Evolutionary conservation across 2,113 vertebrate species (phyloP).

Genomic region (Trematocara unimaculatum): DNA sequence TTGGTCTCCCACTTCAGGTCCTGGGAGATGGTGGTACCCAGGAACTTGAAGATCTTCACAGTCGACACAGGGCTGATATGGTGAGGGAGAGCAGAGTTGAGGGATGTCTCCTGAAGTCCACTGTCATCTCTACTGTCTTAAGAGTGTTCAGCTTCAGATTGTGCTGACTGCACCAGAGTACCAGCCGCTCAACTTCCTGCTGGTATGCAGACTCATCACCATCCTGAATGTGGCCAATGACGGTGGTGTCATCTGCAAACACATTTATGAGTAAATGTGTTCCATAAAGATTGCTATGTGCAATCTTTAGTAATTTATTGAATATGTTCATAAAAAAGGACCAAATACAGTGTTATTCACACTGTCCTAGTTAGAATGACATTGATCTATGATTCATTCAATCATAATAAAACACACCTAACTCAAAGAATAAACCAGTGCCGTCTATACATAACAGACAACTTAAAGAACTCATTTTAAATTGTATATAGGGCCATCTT

Average conservation of each 20-base stretch:
- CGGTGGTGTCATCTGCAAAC: neutral
- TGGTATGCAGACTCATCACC: neutral
- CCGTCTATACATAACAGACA: neutral
- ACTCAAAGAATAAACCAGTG: neutral
- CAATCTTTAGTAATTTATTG: neutral
- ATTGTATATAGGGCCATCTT: neutral
- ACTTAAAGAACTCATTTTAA: neutral
- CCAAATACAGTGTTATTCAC: neutral
- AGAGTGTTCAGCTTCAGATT: neutral
- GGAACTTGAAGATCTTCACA: too few species aligned
- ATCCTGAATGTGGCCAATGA: neutral
- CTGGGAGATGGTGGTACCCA: too few species aligned
- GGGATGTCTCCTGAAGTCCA: neutral
- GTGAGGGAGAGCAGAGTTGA: too few species aligned
- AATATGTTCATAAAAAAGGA: neutral
- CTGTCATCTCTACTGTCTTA: neutral
- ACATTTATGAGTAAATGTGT: neutral
- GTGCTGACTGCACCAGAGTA: neutral
- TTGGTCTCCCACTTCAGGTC: too few species aligned
- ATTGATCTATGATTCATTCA: neutral
- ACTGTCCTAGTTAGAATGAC: neutral
- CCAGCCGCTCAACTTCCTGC: fast-evolving
- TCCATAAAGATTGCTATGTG: neutral
- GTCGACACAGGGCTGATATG: too few species aligned
- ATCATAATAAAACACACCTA: neutral